Evolutionary conservation across 2,797 vertebrate genomes (phyloP), one percentile per base, ranked within the genome.

Genomic region (Myripristis jacobus): DNA sequence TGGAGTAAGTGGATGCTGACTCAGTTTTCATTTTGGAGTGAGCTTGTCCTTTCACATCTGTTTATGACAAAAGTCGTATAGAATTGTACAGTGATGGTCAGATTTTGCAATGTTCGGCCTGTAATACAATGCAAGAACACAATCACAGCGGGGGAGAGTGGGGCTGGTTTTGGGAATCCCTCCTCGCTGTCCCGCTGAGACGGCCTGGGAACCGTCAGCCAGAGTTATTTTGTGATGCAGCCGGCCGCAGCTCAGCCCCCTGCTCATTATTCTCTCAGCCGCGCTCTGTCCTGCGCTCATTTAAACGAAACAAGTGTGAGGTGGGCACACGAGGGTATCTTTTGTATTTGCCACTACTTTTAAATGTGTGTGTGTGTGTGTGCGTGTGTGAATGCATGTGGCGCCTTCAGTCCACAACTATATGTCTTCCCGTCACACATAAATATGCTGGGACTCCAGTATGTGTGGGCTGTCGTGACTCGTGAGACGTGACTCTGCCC

Each of bases 381-480:
- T 78, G 60, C 76, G 66, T 56, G 60, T 63, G 38, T 44, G 41
- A 12, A 16, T 56, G 41, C 48, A 24, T 1, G 60, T 47, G 54
- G 46, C 22, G 22, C 64, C 66, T 41, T 41, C 70, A 7, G 31
- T 62, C 66, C 53, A n/a, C 56, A 46, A 25, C 53, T 6, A 58
- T 66, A 31, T 18, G 48, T 82, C 62, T 75, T 34, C 58, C 56
- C 54, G 80, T 89, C 86, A 86, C 83, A 76, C 67, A 5, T 73
- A 82, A 91, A 91, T 60, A 52, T 1, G 50, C 70, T 75, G 50
- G 81, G 90, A 86, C 82, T 62, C 81, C 77, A 31, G 65, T 9
- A 27, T 88, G 83, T 89, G 87, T 90, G 87, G 81, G 79, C 82
- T 43, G 47, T 70, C 21, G 7, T 50, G 27, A 79, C n/a, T n/a